A percentile compares a stretch with the other conserved stretches of the same genome.
These are phyloP conservation scores for Pheosia tremula DNA, from an alignment of 2,888 invertebrate genomes.

Conservation along the genomic window DNA sequence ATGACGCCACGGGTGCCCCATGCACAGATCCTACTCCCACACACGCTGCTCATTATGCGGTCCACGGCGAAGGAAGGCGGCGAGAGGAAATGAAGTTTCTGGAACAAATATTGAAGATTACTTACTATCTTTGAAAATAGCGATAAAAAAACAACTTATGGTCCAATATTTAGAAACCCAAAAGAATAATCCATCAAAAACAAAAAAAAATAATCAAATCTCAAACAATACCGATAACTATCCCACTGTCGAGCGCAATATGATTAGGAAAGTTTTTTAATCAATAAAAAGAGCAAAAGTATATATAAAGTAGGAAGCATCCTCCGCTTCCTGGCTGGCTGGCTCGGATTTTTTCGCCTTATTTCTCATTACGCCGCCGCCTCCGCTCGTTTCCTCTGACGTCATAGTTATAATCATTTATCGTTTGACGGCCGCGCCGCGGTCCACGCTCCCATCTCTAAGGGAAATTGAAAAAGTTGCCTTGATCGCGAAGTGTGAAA, in stretches of 20 bases:
- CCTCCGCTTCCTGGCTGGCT: conserved; percentile 42
- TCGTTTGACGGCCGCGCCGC: conserved; percentile 75
- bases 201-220: conserved; percentile 20
- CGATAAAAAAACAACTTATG: no score
- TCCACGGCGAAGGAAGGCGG: conserved; percentile 89
- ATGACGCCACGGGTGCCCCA: conserved; percentile 89
- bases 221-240: conserved; percentile 42
- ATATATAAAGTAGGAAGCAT: conserved; percentile 39
- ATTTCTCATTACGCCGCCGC: conserved; percentile 71
- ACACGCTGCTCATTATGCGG: conserved; percentile 86
- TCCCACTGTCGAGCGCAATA: conserved; percentile 55
- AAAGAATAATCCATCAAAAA: background rate
- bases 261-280: conserved; percentile 80
- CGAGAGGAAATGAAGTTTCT: conserved; percentile 88
- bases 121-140: no score
- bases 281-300: conserved; percentile 67
- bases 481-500: conserved; percentile 60
- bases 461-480: conserved; percentile 78
- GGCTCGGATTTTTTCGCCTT: conserved; percentile 54
- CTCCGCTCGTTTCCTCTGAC: conserved; percentile 69
- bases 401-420: conserved; percentile 80
- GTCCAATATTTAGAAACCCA: no score
- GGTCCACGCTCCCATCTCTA: conserved; percentile 57
- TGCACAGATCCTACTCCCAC: conserved; percentile 87
- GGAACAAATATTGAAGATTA: conserved; percentile 43